A percentile compares a stretch with the other conserved stretches of the same genome.
Evolutionary conservation across 2,888 invertebrate species (phyloP).

Genomic region (Trichopoda pennipes): DNA sequence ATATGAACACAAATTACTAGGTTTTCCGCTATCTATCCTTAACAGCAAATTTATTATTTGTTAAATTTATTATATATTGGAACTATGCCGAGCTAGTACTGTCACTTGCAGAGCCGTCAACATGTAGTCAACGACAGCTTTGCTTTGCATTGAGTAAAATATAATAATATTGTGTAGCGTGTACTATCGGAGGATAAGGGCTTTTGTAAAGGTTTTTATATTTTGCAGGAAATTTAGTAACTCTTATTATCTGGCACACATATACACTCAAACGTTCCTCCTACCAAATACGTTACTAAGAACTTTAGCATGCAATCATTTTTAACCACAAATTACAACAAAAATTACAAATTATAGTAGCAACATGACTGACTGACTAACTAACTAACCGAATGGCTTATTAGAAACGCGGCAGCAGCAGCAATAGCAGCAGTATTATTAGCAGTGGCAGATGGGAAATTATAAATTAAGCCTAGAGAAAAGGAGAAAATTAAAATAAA

Average conservation of each 20-base stretch:
- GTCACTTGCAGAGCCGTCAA: too few relatives aligned
- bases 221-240: conserved; percentile 33
- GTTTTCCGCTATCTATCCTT: too few relatives aligned
- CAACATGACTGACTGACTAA: conserved; percentile 10
- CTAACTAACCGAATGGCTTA: conserved; percentile 30
- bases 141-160: too few relatives aligned
- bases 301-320: conserved; percentile 52
- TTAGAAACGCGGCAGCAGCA: conserved; percentile 24
- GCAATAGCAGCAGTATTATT: conserved; percentile 30
- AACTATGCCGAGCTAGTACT: too few relatives aligned
- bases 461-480: conserved; percentile 40
- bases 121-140: too few relatives aligned
- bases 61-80: too few relatives aligned
- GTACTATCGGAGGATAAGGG: background rate
- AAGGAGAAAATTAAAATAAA: background rate
- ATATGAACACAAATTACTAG: too few relatives aligned
- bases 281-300: conserved; percentile 7
- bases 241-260: conserved; percentile 29
- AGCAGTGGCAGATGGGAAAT: conserved; percentile 50
- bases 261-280: conserved; percentile 8
- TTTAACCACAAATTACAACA: conserved; percentile 55
- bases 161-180: background rate
- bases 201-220: background rate
- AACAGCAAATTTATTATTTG: too few relatives aligned
- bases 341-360: conserved; percentile 34